Conservation (phyloP, 2,797 vertebrate genomes). For the Urophycis tenuis region DNA sequence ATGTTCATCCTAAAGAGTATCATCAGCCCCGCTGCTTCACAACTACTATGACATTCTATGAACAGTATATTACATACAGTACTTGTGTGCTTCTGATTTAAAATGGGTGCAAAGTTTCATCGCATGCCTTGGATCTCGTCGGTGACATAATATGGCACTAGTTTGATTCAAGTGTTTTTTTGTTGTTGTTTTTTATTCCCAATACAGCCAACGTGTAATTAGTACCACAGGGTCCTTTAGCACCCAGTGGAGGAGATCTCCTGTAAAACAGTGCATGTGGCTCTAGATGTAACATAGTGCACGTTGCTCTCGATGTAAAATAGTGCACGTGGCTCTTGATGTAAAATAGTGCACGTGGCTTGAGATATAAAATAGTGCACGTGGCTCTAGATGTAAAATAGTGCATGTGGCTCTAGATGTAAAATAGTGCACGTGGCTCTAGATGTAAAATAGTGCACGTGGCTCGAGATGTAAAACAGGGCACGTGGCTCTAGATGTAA, state of each 20-base stretch:
- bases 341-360: too few species aligned
- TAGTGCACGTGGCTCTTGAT: not conserved
- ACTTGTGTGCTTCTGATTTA: not conserved
- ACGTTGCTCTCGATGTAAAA: too few species aligned
- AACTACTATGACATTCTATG: not conserved
- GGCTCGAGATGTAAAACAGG: not conserved
- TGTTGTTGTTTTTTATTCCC: slow-evolving; percentile 1
- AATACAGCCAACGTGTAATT: not conserved
- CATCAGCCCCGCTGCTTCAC: not conserved
- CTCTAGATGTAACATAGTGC: too few species aligned
- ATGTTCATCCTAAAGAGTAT: not conserved
- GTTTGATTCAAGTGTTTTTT: not conserved
- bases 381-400: not conserved
- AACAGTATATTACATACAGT: not conserved
- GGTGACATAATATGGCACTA: not conserved
- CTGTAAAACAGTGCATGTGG: not conserved
- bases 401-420: too few species aligned
- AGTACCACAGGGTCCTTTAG: not conserved
- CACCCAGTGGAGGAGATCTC: not conserved
- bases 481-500: too few species aligned
- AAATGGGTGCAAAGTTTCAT: not conserved
- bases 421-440: too few species aligned
- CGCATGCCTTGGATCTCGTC: not conserved
- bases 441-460: too few species aligned
- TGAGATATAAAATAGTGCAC: too few species aligned